Conservation (phyloP, 1,140 invertebrate species). For the Conus betulinus region DNA sequence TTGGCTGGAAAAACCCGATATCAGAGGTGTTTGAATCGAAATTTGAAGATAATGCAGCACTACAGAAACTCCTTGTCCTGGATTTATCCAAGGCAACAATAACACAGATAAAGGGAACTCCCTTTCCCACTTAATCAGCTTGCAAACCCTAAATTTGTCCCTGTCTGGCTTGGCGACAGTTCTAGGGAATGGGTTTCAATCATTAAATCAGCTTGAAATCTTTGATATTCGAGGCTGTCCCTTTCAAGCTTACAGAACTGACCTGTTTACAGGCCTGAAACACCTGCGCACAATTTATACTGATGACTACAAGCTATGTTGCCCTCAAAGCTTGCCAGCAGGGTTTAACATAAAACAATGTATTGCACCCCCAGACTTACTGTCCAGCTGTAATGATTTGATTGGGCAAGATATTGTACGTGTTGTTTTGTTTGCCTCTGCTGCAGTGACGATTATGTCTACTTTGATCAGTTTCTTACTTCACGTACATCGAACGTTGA, state of each 20-base stretch:
- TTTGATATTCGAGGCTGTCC: constrained; percentile 39
- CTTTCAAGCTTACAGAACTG: constrained; percentile 15
- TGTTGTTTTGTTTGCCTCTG: constrained; percentile 45
- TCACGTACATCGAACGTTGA: constrained; percentile 25
- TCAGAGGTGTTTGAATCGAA: background rate
- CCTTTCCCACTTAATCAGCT: background rate
- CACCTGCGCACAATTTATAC: constrained; percentile 41
- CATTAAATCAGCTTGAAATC: background rate
- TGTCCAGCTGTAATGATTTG: constrained; percentile 54
- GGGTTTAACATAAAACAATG: constrained; percentile 40
- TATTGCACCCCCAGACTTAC: constrained; percentile 36
- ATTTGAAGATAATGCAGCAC: background rate
- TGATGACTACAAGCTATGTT: constrained; percentile 52
- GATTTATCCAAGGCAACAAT: background rate
- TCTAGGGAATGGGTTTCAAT: constrained; percentile 16
- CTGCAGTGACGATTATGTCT: constrained; percentile 37
- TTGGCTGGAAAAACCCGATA: constrained; percentile 8
- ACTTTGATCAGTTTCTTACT: constrained; percentile 48
- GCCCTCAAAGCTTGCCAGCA: constrained; percentile 30
- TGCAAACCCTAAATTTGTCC: constrained; percentile 34
- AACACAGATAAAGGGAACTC: background rate
- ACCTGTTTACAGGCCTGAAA: constrained; percentile 40
- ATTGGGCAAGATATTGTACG: constrained; percentile 39
- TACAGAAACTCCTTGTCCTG: background rate
- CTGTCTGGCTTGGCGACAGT: background rate